Conservation (phyloP, 2,113 vertebrate genomes). For the Procapra przewalskii region DNA sequence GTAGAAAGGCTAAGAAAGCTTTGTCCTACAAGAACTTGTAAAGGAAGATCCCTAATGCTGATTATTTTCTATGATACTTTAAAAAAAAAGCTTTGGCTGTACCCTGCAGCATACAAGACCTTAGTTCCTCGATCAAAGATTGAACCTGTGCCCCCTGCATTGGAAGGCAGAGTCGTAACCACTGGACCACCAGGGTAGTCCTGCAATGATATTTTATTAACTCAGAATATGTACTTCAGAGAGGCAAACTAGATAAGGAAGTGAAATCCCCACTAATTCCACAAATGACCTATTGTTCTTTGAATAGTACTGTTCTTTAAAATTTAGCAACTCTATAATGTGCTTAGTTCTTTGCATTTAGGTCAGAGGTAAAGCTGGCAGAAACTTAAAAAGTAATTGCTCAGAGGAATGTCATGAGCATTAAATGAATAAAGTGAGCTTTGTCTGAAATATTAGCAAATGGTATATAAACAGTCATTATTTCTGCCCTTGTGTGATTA, state of each 20-base stretch:
- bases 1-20: neutral
- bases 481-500: neutral
- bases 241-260: neutral
- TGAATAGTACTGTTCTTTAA: neutral
- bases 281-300: neutral
- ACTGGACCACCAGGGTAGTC: neutral
- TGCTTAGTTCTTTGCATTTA: neutral
- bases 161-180: neutral
- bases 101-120: neutral
- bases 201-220: neutral
- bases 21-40: neutral
- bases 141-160: neutral
- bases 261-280: neutral
- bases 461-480: neutral
- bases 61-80: neutral
- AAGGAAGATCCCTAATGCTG: neutral
- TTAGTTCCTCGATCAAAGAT: neutral
- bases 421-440: neutral
- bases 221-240: neutral
- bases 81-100: neutral
- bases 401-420: neutral
- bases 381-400: neutral
- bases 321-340: neutral
- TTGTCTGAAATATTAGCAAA: neutral
- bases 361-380: neutral